Evolutionary conservation across 2,888 invertebrate genomes (phyloP).

Genomic region (Aradus depressus): DNA sequence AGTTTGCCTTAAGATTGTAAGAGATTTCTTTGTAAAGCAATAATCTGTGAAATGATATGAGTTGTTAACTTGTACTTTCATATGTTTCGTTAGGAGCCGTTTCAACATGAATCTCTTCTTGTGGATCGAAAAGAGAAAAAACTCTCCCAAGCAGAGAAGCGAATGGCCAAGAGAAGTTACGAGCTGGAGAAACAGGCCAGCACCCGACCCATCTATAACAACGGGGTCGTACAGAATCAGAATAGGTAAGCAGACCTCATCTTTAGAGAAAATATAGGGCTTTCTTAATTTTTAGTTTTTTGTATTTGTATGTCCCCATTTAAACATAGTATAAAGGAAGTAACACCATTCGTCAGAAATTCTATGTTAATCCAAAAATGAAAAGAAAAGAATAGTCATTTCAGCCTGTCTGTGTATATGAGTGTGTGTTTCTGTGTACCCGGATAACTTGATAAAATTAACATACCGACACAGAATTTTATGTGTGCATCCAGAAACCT

Average conservation of each 20-base stretch:
- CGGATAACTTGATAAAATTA: too few relatives aligned
- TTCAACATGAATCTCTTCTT: conserved; percentile 88
- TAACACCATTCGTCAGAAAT: too few relatives aligned
- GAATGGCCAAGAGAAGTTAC: conserved; percentile 83
- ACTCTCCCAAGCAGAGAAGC: conserved; percentile 83
- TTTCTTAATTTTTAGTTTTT: neutral
- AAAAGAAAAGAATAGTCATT: too few relatives aligned
- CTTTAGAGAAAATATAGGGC: neutral
- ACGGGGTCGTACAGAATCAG: conserved; percentile 25
- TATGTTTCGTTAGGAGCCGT: conserved; percentile 52
- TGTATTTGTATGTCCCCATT: too few relatives aligned
- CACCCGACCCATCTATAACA: conserved; percentile 34
- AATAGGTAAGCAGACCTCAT: conserved; percentile 29
- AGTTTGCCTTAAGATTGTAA: too few relatives aligned
- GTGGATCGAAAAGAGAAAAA: conserved; percentile 92
- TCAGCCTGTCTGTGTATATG: too few relatives aligned
- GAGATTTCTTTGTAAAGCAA: too few relatives aligned
- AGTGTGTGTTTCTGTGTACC: too few relatives aligned
- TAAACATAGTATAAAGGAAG: too few relatives aligned
- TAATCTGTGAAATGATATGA: neutral
- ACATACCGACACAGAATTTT: too few relatives aligned
- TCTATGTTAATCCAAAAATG: too few relatives aligned
- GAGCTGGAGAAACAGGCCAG: conserved; percentile 83
- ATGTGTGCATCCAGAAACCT: too few relatives aligned
- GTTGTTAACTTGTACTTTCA: neutral